Evolutionary conservation across 1,140 invertebrate genomes (phyloP), one percentile per base, ranked within the genome.

Genomic region (Meloidogyne hapla): DNA sequence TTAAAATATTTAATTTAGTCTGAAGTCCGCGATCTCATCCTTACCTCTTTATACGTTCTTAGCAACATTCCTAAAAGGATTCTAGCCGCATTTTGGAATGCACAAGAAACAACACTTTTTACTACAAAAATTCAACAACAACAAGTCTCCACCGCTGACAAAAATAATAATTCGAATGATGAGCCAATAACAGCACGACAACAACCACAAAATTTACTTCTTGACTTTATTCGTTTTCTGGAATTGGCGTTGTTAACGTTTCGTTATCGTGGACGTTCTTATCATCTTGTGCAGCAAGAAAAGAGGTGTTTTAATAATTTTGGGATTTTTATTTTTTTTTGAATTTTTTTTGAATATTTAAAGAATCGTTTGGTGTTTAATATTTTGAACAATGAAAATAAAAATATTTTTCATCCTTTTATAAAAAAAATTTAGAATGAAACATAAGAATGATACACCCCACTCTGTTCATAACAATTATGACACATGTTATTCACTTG

Each of bases 21-120:
- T 12, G 94, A 95, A 89, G 91, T 93, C 40, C 93, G 92, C 85
- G 94, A 98, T 88, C 89, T 97, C 21, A 89, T 98, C 18, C 88
- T 96, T 1, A 94, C 93, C 85, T 94, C 95, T 87, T 88, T 97
- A 21, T 95, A 94, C 88, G 91, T 96, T 64, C 89, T 96, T 28
- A 95, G 94, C 87, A 92, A 95, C 88, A 87, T 95, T 28, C 84
- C 84, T 0, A 85, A 85, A 65, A 81, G 82, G 45, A 79, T 80
- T 23, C 64, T 85, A 25, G 80, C 65, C 1, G 80, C 80, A 8
- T 69, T 80, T 56, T 83, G 72, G 81, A 56, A 62, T 56, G 42
- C 73, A 18, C 79, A 80, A 21, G 79, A 80, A 38, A 56, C 48
- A 18, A 48, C 15, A 48, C 18, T 18, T 0, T 48, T 48, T 48